Evolutionary conservation across 2,113 vertebrate species (phyloP).

Genomic region (Gnathonemus echidnorhynchus): DNA sequence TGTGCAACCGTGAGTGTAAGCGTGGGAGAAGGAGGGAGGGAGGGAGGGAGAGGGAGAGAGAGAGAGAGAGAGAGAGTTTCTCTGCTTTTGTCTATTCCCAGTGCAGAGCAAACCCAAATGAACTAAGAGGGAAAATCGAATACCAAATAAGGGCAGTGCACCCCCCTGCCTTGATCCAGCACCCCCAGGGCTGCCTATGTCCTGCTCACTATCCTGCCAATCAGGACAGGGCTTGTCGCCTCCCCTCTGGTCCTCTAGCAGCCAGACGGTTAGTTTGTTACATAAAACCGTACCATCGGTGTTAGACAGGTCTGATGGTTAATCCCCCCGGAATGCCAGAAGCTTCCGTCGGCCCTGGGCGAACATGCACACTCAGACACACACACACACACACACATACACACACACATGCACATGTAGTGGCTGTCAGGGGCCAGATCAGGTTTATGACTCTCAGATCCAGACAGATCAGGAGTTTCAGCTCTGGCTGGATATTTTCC

Average conservation of each 20-base stretch:
- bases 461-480: not conserved
- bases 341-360: constrained; percentile 10
- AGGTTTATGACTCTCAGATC: not conserved
- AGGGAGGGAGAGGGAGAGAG: not conserved
- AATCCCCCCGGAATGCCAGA: constrained; percentile 39
- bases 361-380: not conserved
- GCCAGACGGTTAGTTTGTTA: constrained; percentile 48
- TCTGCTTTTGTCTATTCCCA: not conserved
- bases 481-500: not conserved
- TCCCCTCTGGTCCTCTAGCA: constrained; percentile 38
- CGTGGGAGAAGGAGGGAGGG: not conserved
- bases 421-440: not conserved
- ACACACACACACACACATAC: too few relatives aligned
- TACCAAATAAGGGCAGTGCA: not conserved
- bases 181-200: not conserved
- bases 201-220: not conserved
- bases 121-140: not conserved
- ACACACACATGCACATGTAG: not conserved
- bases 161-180: not conserved
- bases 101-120: not conserved
- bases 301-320: constrained; percentile 27
- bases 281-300: constrained; percentile 35
- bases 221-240: constrained; percentile 30
- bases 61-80: not conserved
- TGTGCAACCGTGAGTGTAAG: constrained; percentile 3